Percentiles rank a stretch among this genome's conserved stretches.
These are phyloP conservation scores for Rosalia funebris DNA, from an alignment of 2,888 invertebrate genomes.

Conservation along the genomic window DNA sequence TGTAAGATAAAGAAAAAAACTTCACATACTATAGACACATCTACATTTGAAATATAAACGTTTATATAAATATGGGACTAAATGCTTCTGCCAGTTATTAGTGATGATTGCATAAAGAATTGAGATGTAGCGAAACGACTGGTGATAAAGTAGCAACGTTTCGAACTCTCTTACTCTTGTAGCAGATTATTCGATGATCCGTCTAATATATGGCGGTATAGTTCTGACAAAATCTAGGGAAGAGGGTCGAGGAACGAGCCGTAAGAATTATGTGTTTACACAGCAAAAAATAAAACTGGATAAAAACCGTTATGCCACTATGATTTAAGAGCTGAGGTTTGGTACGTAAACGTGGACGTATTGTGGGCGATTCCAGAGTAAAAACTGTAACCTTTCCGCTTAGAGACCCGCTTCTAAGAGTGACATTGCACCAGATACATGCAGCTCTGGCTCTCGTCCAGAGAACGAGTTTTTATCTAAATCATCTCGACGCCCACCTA, in stretches of 20 bases:
- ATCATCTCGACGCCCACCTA: constrained; percentile 32
- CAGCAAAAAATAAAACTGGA: not conserved
- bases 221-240: not conserved
- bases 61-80: too few species aligned
- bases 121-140: too few species aligned
- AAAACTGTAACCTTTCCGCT: not conserved
- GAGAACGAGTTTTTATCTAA: constrained; percentile 14
- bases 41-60: too few species aligned
- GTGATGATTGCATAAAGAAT: too few species aligned
- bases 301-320: not conserved
- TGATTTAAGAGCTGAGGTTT: constrained; percentile 2
- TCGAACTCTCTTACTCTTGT: too few species aligned
- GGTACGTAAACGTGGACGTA: not conserved
- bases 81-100: too few species aligned
- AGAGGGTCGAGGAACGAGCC: not conserved
- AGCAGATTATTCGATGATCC: not conserved
- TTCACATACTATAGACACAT: too few species aligned
- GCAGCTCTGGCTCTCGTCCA: constrained; percentile 25
- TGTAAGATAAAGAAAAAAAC: too few species aligned
- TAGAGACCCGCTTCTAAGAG: not conserved
- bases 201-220: constrained; percentile 1
- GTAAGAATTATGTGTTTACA: constrained; percentile 10
- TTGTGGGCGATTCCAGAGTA: not conserved
- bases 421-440: not conserved
- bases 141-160: too few species aligned